Evolutionary conservation across 2,113 vertebrate species (phyloP), one percentile per base, ranked within the genome.

Genomic region (Spizaetus ornatus): DNA sequence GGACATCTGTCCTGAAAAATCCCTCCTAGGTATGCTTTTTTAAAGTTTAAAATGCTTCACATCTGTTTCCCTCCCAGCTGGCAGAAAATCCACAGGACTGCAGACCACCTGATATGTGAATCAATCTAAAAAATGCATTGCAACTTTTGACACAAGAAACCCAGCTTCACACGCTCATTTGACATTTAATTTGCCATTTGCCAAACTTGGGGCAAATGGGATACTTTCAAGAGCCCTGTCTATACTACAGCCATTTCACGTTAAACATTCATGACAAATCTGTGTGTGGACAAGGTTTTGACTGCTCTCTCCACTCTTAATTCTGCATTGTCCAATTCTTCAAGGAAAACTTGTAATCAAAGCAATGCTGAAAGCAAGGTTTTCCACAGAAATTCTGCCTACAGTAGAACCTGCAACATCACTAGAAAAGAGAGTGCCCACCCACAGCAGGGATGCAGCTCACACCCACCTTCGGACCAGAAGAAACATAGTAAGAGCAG

Each of bases 1-100:
- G 9, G 90, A 85, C 61, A 95, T 71, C 81, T 94, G 71, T 47
- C 66, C 40, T 36, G 26, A 93, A 85, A 94, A 91, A 76, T 56
- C 52, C 21, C 31, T 76, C 34, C 56, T n/a, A 93, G 78, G 43
- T 92, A 79, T 55, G 81, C 11, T 85, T 82, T 81, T 34, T 55
- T 1, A 34, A 85, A 42, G 31, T 45, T 76, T 79, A 38, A 90
- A 91, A 79, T 32, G 65, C 20, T 84, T 56, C 77, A 67, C 48
- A 89, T 71, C 66, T 85, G 55, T 80, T 94, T 82, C 40, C 38
- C 55, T 55, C 71, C 43, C 66, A 71, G 40, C 22, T 77, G 74
- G 47, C 82, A 96, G 61, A 78, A 93, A 82, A 31, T 7, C n/a
- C 70, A 53, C 6, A 50, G 63, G 82, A 52, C 6, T 43, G 26